phyloP scores from a whole-genome alignment of 2,797 vertebrate species.

The Leptodactylus fallax region DNA sequence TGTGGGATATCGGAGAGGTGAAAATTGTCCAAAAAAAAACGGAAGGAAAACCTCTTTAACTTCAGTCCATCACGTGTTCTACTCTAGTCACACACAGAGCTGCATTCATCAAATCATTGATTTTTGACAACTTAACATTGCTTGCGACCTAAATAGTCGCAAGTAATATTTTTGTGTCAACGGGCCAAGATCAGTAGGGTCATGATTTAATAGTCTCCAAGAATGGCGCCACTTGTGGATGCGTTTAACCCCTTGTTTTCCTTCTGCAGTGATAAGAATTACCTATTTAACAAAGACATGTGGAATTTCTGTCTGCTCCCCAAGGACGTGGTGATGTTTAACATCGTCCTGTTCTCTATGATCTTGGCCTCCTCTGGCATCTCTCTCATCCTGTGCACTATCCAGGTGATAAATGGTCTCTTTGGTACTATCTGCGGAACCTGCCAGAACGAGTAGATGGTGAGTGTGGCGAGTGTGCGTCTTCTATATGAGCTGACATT shows the following conservation, averaged over 20 bases:
- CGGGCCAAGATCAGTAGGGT: too few species aligned
- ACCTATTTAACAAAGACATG: constrained; percentile 67
- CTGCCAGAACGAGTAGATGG: constrained; percentile 65
- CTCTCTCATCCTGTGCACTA: constrained; percentile 77
- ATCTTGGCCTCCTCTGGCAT: constrained; percentile 72
- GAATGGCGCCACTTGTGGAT: background rate
- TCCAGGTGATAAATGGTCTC: constrained; percentile 82
- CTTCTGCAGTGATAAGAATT: constrained; percentile 68
- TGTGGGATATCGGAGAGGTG: too few species aligned
- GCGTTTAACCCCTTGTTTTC: background rate
- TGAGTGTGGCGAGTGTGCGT: background rate
- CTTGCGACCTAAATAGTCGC: too few species aligned
- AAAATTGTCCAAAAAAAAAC: too few species aligned
- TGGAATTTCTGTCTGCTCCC: constrained; percentile 73
- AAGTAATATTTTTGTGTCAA: too few species aligned
- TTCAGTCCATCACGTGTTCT: background rate
- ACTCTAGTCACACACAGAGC: background rate
- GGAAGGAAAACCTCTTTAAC: background rate
- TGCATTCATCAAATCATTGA: background rate
- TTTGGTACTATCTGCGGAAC: constrained; percentile 82
- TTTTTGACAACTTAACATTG: too few species aligned
- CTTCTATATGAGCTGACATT: background rate
- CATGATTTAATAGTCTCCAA: background rate
- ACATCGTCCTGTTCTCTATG: constrained; percentile 77
- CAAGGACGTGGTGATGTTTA: constrained; percentile 75